These are phyloP conservation scores for Pammene aurita DNA, from an alignment of 2,888 invertebrate species.

Conservation along the genomic window DNA sequence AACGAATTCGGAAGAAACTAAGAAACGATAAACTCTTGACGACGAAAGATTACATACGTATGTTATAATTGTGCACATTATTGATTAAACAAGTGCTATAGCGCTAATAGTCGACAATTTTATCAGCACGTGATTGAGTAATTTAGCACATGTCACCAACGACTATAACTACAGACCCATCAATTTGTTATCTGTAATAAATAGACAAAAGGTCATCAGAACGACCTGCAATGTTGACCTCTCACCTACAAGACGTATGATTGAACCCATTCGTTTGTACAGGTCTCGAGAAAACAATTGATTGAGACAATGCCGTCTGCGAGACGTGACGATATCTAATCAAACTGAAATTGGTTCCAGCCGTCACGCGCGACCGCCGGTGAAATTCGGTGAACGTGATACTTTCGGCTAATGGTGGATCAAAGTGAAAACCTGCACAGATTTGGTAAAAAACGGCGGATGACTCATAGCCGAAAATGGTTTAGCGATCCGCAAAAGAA, in stretches of 20 bases:
- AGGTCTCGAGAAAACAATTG: constrained; percentile 26
- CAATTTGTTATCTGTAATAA: not conserved
- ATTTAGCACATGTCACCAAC: not conserved
- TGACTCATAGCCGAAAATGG: constrained; percentile 13
- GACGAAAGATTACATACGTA: too few relatives aligned
- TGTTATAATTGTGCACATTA: too few relatives aligned
- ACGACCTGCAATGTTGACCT: constrained; percentile 11
- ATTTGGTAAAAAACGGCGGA: constrained; percentile 21
- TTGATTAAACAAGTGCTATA: not conserved
- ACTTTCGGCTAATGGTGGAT: constrained; percentile 33
- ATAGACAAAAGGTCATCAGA: constrained; percentile 5
- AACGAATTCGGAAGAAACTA: too few relatives aligned
- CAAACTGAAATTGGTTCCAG: constrained; percentile 41
- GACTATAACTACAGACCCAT: not conserved
- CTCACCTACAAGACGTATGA: constrained; percentile 20
- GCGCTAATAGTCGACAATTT: not conserved
- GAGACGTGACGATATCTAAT: constrained; percentile 39
- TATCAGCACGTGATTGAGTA: constrained; percentile 10
- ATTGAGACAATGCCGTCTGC: constrained; percentile 37
- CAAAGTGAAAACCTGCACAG: constrained; percentile 30
- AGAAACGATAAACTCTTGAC: too few relatives aligned
- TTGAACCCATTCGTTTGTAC: not conserved
- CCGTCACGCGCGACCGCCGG: constrained; percentile 32
- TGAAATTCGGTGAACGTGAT: constrained; percentile 38
- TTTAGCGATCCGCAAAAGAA: not conserved